A percentile compares a stretch with the other conserved stretches of the same genome.
Evolutionary conservation across 2,888 invertebrate genomes (phyloP).

Genomic region (Nycteola revayana): DNA sequence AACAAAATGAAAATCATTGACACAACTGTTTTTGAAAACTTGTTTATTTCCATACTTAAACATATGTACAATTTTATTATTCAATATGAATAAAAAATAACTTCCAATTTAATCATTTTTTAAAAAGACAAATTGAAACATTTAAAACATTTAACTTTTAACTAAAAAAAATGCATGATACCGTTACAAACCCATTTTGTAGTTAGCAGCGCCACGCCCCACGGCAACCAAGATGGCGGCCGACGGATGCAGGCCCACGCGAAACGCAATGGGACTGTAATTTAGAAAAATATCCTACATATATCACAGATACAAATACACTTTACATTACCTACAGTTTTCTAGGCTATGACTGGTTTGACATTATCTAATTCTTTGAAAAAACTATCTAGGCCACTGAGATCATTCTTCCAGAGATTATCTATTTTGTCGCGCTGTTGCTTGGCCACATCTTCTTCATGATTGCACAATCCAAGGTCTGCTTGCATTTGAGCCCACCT

Average conservation of each 20-base stretch:
- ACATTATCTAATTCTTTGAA: slow-evolving; percentile 84
- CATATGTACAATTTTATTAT: slow-evolving; percentile 78
- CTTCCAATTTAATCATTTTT: slow-evolving; percentile 67
- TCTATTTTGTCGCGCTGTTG: slow-evolving; percentile 71
- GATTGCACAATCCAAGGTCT: slow-evolving; percentile 69
- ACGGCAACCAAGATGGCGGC: slow-evolving; percentile 83
- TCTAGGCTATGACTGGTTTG: slow-evolving; percentile 67
- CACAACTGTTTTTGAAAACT: slow-evolving; percentile 48
- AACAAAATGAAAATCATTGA: slow-evolving; percentile 52
- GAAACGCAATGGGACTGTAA: slow-evolving; percentile 82
- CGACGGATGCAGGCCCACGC: slow-evolving; percentile 80
- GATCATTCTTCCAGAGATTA: slow-evolving; percentile 82
- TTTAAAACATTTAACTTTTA: slow-evolving; percentile 36
- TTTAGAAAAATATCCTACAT: slow-evolving; percentile 81
- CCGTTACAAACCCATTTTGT: slow-evolving; percentile 83
- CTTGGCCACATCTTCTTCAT: slow-evolving; percentile 70
- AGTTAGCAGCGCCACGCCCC: slow-evolving; percentile 82
- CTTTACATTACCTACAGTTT: slow-evolving; percentile 61
- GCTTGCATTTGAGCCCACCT: slow-evolving; percentile 83
- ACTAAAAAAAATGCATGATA: slow-evolving; percentile 76
- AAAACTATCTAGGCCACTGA: slow-evolving; percentile 84
- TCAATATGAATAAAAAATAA: slow-evolving; percentile 78
- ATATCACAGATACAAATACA: slow-evolving; percentile 75
- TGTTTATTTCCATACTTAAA: slow-evolving; percentile 79
- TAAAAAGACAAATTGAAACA: slow-evolving; percentile 71